Base-by-base conservation (phyloP, 2,888 invertebrate genomes). In the Altica lythri region DNA sequence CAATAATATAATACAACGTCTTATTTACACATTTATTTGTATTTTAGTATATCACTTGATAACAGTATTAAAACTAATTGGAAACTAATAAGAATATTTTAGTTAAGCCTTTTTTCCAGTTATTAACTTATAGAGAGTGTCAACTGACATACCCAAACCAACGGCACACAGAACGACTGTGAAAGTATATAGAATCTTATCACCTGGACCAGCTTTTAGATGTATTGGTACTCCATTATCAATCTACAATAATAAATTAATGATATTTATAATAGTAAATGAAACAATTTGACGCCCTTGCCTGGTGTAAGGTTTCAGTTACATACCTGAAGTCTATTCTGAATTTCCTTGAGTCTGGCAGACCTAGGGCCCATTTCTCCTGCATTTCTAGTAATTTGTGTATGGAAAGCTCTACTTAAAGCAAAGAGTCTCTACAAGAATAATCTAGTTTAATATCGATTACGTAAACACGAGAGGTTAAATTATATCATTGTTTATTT, bases 141-240 rank as follows among this genome's bases (percentile, higher is more conserved):
- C 63, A 9, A 63, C 30, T 38, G 65, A 66, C 62, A 72, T 61
- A 8, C 37, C 77, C 5, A 76, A 5, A 5, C 78, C 79, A 19
- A 75, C 56, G 5, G 70, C 18, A 29, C 71, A 66, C 0, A 80
- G 59, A 0, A 68, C 65, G 17, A 74, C 60, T 1, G 80, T 80
- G 1, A 71, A 5, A 12, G 72, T 70, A 63, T 74, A 80, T 48
- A 83, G 66, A 9, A 82, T 62, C 55, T 64, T 77, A 60, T 85
- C 85, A 4, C 74, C 47, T 1, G 80, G 73, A 43, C 84, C 84
- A 25, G 80, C 82, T 70, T 85, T 85, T 66, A 85, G 71, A 75
- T 80, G 81, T 2, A 84, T 78, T 1, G 83, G 83, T 3, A 79
- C 65, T 56, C 81, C 82, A 75, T 84, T 80, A 3, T 82, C 80